Evolutionary conservation across 2,888 invertebrate species (phyloP).

Genomic region (Cephus sareptanus): DNA sequence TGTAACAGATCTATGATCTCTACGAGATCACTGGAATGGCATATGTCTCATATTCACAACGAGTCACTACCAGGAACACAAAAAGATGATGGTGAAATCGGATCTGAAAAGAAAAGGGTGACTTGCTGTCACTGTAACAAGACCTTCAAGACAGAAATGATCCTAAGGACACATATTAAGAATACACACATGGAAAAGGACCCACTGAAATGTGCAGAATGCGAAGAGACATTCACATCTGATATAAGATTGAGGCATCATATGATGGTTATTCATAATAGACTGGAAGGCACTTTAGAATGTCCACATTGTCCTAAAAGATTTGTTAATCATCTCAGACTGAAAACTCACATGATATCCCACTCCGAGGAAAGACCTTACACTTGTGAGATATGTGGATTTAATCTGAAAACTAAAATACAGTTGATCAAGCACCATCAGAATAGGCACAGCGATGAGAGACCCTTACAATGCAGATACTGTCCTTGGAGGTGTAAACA

Average conservation of each 20-base stretch:
- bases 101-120: constrained; percentile 51
- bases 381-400: constrained; percentile 59
- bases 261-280: constrained; percentile 61
- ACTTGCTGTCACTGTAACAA: constrained; percentile 59
- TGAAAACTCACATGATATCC: constrained; percentile 63
- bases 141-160: constrained; percentile 64
- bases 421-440: constrained; percentile 63
- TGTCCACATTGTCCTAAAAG: constrained; percentile 62
- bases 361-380: constrained; percentile 62
- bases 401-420: constrained; percentile 62
- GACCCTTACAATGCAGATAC: constrained; percentile 59
- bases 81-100: constrained; percentile 35
- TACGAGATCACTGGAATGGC: constrained; percentile 59
- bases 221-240: constrained; percentile 56
- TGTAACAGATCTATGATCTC: constrained; percentile 64
- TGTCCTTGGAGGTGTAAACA: constrained; percentile 63
- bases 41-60: constrained; percentile 62
- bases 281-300: constrained; percentile 57
- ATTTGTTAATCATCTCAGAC: constrained; percentile 59
- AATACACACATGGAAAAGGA: constrained; percentile 62
- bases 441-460: constrained; percentile 61
- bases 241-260: constrained; percentile 61
- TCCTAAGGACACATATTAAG: constrained; percentile 61
- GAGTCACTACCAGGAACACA: constrained; percentile 45
- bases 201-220: constrained; percentile 60